Percentiles rank a stretch among this genome's conserved stretches.
phyloP scores from a whole-genome alignment of 2,113 vertebrate species.

The Delphinus delphis region DNA sequence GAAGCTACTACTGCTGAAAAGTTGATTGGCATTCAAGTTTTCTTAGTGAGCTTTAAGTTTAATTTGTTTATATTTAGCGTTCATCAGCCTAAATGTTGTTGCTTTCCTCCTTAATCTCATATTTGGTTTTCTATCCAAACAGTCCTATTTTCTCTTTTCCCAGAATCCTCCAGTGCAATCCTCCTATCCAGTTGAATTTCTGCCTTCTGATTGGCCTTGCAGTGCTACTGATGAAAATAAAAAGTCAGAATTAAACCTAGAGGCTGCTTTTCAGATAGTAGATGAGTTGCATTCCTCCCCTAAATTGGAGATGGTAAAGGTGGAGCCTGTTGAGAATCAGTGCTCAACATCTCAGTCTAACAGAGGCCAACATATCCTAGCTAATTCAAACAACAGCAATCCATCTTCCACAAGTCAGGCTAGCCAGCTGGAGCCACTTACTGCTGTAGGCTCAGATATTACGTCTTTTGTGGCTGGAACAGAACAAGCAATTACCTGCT shows the following conservation, averaged over 20 bases:
- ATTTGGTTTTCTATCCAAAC: slow-evolving; percentile 66
- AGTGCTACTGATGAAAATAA: slow-evolving; percentile 79
- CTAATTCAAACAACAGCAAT: slow-evolving; percentile 68
- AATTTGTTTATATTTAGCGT: slow-evolving; percentile 29
- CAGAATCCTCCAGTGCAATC: slow-evolving; percentile 82
- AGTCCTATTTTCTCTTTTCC: slow-evolving; percentile 71
- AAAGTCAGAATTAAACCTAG: slow-evolving; percentile 83
- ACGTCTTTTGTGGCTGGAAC: slow-evolving; percentile 75
- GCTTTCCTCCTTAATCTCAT: slow-evolving; percentile 59
- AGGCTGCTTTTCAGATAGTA: slow-evolving; percentile 87
- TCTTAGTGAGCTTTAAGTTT: slow-evolving; percentile 36
- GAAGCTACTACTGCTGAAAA: slow-evolving; percentile 42
- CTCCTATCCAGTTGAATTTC: slow-evolving; percentile 79
- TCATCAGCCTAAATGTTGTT: slow-evolving; percentile 63
- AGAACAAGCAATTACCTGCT: slow-evolving; percentile 73
- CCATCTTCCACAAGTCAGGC: slow-evolving; percentile 65
- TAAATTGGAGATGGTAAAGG: slow-evolving; percentile 80
- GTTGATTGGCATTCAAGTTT: slow-evolving; percentile 41
- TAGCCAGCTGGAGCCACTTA: slow-evolving; percentile 78
- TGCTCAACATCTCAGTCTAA: slow-evolving; percentile 67
- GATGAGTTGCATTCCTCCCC: slow-evolving; percentile 84
- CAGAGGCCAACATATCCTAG: slow-evolving; percentile 65
- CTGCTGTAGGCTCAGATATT: slow-evolving; percentile 78
- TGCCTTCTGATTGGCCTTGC: slow-evolving; percentile 74
- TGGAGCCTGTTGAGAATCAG: slow-evolving; percentile 81